phyloP scores from a whole-genome alignment of 1,140 invertebrate genomes.

The Sarcophaga peregrina region DNA sequence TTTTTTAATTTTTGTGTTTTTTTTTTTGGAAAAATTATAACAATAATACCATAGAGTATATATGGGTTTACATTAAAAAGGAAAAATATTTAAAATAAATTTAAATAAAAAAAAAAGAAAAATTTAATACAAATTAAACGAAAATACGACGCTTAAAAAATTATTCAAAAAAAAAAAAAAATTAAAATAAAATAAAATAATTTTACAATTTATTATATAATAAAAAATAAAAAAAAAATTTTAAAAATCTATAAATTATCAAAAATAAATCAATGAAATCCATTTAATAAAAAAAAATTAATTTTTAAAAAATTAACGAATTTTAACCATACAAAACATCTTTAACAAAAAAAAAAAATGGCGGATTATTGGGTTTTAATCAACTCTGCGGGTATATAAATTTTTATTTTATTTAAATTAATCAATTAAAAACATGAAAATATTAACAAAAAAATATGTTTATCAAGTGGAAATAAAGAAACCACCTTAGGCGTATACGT shows the following conservation, averaged over 20 bases:
- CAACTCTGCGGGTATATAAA: constrained; percentile 60
- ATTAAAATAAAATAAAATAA: constrained; percentile 6
- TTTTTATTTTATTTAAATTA: background rate
- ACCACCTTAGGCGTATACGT: background rate
- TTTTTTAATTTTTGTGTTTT: no score
- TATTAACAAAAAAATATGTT: background rate
- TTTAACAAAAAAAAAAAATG: constrained; percentile 60
- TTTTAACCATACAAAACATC: background rate
- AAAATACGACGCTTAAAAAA: background rate
- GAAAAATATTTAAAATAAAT: no score
- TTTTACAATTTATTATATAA: background rate
- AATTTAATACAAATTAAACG: constrained; percentile 25
- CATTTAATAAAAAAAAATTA: constrained; percentile 1
- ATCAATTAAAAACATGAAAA: background rate
- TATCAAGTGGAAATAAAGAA: no score
- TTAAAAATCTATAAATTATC: background rate
- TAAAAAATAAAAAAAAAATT: constrained; percentile 54
- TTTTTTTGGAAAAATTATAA: background rate
- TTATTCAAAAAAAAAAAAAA: background rate
- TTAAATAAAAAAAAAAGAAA: background rate
- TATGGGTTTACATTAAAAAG: no score
- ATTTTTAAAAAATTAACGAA: background rate
- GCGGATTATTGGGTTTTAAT: constrained; percentile 67
- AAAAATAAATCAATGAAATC: constrained; percentile 14
- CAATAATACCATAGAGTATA: background rate